Base-by-base conservation (phyloP, 2,888 invertebrate genomes). In the Sphaerophoria taeniata region DNA sequence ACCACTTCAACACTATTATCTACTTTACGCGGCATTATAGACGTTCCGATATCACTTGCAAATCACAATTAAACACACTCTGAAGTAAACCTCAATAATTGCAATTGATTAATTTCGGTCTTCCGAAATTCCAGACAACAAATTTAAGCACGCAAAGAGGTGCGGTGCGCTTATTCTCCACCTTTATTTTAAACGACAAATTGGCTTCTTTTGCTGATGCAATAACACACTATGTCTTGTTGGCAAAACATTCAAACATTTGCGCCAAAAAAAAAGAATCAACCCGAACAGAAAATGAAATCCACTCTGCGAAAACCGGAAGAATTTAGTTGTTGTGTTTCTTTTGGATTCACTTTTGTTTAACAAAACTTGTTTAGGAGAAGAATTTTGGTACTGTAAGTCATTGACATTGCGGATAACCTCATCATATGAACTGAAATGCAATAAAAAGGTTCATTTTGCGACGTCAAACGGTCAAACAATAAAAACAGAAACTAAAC, bases 1-100 rank as follows among this genome's bases (percentile, higher is more conserved):
- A 85, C 76, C 55, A 73, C 36, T 73, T 85, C 85, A 33, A 65
- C 58, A 39, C 43, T 74, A 36, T 72, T 73, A 77, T 77, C 76
- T 47, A 34, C 58, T 53, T 72, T 58, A 11, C 79, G 65, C 12
- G 76, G 69, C 81, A 81, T 84, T 56, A 11, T 63, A 16, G 24
- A 14, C 34, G 49, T 49, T 65, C 4, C 43, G 6, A 58, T 24
- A 43, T 58, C 6, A 58, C 39, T 0, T 11, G 36, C 16, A 16
- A 12, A 60, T 24, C 6, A 60, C 9, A 12, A 39, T 75, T 55
- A 47, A 24, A 76, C 63, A 60, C 33, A 24, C 24, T 53, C 39
- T 9, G 39, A 56, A 53, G 24, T 16, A 16, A 56, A 31, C 9
- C 58, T 69, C 31, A 33, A 39, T 49, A 14, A 16, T 60, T 36